Conservation (phyloP, 2,888 invertebrate species). For the Eupithecia inturbata region DNA sequence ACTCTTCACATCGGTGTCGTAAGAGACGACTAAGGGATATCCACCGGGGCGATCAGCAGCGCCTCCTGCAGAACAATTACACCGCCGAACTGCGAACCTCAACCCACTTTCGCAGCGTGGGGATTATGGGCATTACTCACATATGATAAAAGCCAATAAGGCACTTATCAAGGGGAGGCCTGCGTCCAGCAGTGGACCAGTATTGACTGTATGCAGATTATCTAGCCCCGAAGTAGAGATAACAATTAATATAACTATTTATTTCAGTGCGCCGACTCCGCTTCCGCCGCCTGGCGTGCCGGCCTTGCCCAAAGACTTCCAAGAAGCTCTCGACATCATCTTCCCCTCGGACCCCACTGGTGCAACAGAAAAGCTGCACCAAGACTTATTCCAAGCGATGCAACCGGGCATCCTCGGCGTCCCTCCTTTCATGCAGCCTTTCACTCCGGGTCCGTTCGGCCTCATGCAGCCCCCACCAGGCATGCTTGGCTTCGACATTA, state of each 20-base stretch:
- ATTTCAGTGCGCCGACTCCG: slow-evolving; percentile 34
- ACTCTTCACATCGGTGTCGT: no score
- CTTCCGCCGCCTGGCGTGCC: slow-evolving; percentile 48
- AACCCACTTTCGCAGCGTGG: no score
- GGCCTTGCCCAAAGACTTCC: slow-evolving; percentile 85
- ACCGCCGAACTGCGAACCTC: no score
- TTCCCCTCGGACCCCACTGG: slow-evolving; percentile 78
- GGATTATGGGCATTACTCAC: no score
- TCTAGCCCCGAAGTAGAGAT: neutral
- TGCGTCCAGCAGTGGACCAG: no score
- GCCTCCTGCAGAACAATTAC: no score
- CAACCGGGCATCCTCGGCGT: slow-evolving; percentile 50
- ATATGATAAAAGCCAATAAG: no score
- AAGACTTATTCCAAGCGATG: slow-evolving; percentile 48
- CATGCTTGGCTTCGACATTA: slow-evolving; percentile 74
- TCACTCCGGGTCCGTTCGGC: slow-evolving; percentile 43
- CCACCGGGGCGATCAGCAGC: no score
- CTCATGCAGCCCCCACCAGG: slow-evolving; percentile 54
- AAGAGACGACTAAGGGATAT: no score
- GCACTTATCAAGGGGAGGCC: no score
- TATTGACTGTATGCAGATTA: neutral
- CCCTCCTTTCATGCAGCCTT: slow-evolving; percentile 47
- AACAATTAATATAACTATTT: neutral
- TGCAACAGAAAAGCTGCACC: slow-evolving; percentile 46
- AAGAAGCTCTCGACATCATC: slow-evolving; percentile 87